Evolutionary conservation across 2,797 vertebrate species (phyloP), one percentile per base, ranked within the genome.

Genomic region (Melanotaenia boesemani): DNA sequence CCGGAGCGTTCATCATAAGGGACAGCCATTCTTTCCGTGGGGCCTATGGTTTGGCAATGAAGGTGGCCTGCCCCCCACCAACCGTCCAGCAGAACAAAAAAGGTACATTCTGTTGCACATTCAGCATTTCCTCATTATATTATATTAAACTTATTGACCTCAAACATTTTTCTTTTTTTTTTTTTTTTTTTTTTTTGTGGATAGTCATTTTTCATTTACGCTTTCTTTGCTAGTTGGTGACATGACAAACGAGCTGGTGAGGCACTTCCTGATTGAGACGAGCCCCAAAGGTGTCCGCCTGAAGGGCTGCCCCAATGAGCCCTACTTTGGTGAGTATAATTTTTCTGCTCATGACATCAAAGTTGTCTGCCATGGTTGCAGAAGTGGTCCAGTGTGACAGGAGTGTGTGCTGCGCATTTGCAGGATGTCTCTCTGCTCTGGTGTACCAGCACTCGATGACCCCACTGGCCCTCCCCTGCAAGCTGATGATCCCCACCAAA

Each of bases 391-490:
- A n/a, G 2, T 55, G 46, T 37, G 52, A 70, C 26, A 16, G 18
- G 15, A 3, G 39, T 56, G 28, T 4, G 9, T 3, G 1, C 13
- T 59, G 20, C 59, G 20, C 73, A 32, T 75, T 44, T 22, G 30
- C 79, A 99, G 98, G 98, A 52, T 98, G 97, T 80, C 96, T 99
- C 6, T 99, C 98, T 0, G 97, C 98, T 18, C 92, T 99, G 86
- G 98, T 99, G 65, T 99, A 99, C 89, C 98, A 99, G 88, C 98
- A 99, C 91, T 97, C 98, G 11, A 97, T 99, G 95, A 99, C 96
- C 20, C 98, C 98, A 0, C 87, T 99, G 93, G 98, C 98, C 71
- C 91, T 99, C 86, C 98, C 98, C 83, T 99, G 98, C 84, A 99
- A 97, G 89, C 95, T 99, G 82, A 97, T 99, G 91, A 98, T 99